Percentiles rank a stretch among this genome's conserved stretches.
These are phyloP conservation scores for Cryptophagus acutangulus DNA, from an alignment of 2,888 invertebrate species.

Conservation along the genomic window DNA sequence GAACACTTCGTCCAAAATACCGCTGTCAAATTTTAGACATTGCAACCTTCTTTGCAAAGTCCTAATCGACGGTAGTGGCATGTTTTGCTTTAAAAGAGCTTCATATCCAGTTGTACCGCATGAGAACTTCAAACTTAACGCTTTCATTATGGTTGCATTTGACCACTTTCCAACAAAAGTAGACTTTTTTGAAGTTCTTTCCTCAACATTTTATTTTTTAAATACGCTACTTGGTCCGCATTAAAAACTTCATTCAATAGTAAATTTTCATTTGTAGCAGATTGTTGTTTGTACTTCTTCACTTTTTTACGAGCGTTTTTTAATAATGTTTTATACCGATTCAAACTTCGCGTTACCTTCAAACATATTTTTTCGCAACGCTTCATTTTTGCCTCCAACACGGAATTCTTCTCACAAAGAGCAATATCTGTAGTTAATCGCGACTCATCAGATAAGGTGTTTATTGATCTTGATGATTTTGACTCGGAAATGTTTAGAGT, in stretches of 20 bases:
- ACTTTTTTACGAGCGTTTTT: neutral
- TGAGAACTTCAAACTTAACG: slow-evolving; percentile 19
- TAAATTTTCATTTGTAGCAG: neutral
- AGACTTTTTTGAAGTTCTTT: too few relatives aligned
- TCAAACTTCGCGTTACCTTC: slow-evolving; percentile 1
- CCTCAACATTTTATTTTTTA: slow-evolving; percentile 13
- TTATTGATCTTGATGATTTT: too few relatives aligned
- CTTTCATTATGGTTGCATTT: slow-evolving; percentile 16
- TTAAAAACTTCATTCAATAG: slow-evolving; percentile 8
- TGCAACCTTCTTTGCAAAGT: slow-evolving; percentile 21
- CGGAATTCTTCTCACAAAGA: too few relatives aligned
- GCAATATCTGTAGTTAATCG: too few relatives aligned
- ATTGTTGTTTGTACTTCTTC: neutral
- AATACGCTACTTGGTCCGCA: slow-evolving; percentile 11
- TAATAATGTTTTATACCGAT: neutral
- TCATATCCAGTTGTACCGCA: slow-evolving; percentile 20
- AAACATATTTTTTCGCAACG: too few relatives aligned
- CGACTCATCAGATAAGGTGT: too few relatives aligned
- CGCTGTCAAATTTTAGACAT: slow-evolving; percentile 21
- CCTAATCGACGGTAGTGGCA: slow-evolving; percentile 22
- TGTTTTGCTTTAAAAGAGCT: slow-evolving; percentile 19
- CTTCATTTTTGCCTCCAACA: too few relatives aligned
- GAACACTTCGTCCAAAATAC: slow-evolving; percentile 22
- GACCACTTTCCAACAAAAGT: slow-evolving; percentile 19
- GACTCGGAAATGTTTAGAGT: too few relatives aligned